Evolutionary conservation across 2,113 vertebrate species (phyloP), one percentile per base, ranked within the genome.

Genomic region (Scophthalmus maximus): DNA sequence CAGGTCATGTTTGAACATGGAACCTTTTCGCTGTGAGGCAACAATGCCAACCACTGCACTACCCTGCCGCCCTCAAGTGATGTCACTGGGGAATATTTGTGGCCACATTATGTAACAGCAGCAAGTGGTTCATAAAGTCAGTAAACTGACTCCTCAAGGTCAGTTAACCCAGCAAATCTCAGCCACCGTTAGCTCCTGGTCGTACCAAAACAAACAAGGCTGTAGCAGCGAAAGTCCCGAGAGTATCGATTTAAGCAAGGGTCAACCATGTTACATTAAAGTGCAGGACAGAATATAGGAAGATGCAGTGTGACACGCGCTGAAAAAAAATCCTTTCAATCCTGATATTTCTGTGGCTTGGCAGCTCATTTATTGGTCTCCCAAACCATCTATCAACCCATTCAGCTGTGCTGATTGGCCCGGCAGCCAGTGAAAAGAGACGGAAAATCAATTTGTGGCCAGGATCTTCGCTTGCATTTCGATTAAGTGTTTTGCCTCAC

Each of bases 401-500:
- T 78, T 87, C 68, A 75, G 60, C 56, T 79, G 58, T 58, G 46
- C 76, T 73, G 74, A 86, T 87, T 85, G 68, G 71, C 30, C 46
- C 50, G 1, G 56, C 72, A 40, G 64, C 22, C 29, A 47, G 22
- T 20, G 49, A 50, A 72, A 56, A 53, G 56, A 76, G 30, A 50
- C 58, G 50, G 36, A 42, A 76, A 77, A 78, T 73, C 73, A 44
- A 85, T 87, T 75, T 81, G 32, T 69, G 69, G 36, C 49, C 64
- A 22, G 62, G 62, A 62, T 86, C 55, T 78, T 58, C 70, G 60
- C 38, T 73, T 57, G 61, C 58, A 59, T 70, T 64, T 81, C n/a
- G 51, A 87, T 81, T 51, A 75, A 73, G 57, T 34, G 63, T 72
- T 76, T 74, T 44, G 6, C 32, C 52, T 29, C 1, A 15, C 40